Evolutionary conservation across 2,888 invertebrate genomes (phyloP).

Genomic region (Tenthredo scrophulariae): DNA sequence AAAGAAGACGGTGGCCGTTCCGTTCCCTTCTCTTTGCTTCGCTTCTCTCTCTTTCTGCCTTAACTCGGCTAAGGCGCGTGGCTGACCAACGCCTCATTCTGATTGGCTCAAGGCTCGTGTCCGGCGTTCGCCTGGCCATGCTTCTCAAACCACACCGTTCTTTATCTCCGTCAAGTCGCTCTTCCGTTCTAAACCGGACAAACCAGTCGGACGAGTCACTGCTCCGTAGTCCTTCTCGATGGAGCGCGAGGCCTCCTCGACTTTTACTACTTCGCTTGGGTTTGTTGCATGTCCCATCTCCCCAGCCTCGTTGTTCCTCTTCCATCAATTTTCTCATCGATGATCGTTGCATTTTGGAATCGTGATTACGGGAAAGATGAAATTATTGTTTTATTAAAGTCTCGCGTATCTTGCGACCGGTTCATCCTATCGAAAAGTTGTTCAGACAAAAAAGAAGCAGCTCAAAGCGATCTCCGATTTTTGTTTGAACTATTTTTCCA

Average conservation of each 20-base stretch:
- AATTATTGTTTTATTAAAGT: no score
- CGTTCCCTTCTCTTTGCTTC: neutral
- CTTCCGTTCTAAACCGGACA: slow-evolving; percentile 50
- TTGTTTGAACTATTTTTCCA: neutral
- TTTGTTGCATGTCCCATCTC: neutral
- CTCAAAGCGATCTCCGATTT: neutral
- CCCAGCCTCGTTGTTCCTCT: neutral
- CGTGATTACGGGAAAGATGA: neutral
- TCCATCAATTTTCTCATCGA: neutral
- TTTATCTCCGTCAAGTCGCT: slow-evolving; percentile 54
- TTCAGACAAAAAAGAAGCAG: neutral
- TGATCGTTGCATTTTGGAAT: neutral
- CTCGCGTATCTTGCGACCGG: neutral
- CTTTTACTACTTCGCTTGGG: neutral
- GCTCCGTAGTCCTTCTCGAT: slow-evolving; percentile 34
- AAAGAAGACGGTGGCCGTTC: slow-evolving; percentile 20
- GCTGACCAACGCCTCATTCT: slow-evolving; percentile 75
- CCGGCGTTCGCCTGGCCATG: slow-evolving; percentile 71
- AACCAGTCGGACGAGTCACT: slow-evolving; percentile 45
- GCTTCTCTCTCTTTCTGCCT: slow-evolving; percentile 5
- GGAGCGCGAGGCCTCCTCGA: slow-evolving; percentile 19
- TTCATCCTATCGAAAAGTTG: neutral
- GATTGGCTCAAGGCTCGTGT: slow-evolving; percentile 78
- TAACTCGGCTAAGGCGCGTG: slow-evolving; percentile 69
- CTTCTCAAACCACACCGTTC: slow-evolving; percentile 42